These are phyloP conservation scores for Oscheius sp. DNA, from an alignment of 2,888 invertebrate species.

Conservation along the genomic window DNA sequence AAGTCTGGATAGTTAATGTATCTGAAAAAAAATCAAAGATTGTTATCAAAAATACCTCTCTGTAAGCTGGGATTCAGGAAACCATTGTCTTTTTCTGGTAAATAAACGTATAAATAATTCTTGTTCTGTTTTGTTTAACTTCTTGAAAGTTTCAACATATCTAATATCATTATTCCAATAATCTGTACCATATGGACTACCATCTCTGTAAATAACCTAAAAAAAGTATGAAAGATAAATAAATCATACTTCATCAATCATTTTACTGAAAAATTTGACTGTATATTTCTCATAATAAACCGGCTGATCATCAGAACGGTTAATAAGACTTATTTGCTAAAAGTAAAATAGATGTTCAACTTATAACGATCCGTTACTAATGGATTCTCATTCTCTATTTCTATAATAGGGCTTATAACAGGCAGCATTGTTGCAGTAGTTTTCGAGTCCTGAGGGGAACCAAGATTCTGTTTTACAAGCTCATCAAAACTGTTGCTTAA, in stretches of 20 bases:
- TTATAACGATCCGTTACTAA: not conserved
- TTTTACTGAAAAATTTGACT: not conserved
- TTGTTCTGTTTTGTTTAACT: not conserved
- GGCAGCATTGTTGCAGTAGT: not conserved
- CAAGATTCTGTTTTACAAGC: too few species aligned
- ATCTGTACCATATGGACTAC: not conserved
- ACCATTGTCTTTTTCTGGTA: constrained; percentile 15
- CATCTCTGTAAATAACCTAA: not conserved
- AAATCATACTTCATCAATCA: not conserved
- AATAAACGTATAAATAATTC: constrained; percentile 23
- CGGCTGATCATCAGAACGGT: not conserved
- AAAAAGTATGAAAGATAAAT: not conserved
- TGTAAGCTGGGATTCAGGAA: not conserved
- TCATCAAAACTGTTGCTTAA: too few species aligned
- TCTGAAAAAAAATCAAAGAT: not conserved
- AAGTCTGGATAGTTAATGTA: constrained; percentile 1
- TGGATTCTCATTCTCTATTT: not conserved
- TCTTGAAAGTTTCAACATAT: not conserved
- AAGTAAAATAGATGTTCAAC: not conserved
- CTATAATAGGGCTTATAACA: not conserved
- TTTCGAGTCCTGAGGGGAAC: not conserved
- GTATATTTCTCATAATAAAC: not conserved
- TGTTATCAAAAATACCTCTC: constrained; percentile 7
- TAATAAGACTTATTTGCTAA: not conserved
- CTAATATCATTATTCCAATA: not conserved